Base-by-base conservation (phyloP, 2,888 invertebrate genomes). In the Dicroscelio sp. region DNA sequence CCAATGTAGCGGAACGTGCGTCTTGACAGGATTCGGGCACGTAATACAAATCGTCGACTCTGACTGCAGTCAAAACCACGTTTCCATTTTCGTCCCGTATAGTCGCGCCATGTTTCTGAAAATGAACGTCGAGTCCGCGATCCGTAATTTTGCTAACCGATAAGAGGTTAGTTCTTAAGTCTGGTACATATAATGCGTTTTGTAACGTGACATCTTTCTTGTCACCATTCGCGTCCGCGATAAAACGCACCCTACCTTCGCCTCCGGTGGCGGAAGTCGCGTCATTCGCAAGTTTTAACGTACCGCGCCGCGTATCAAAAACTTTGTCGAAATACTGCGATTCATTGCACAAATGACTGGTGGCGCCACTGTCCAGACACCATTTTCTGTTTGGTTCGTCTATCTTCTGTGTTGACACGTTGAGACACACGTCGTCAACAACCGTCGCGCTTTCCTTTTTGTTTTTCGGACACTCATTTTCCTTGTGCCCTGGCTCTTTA, bases 1-100 rank as follows among this genome's bases (percentile, higher is more conserved):
- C 43, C 20, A 60, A 38, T 30, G 38, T 31, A 23, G n/a, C 48
- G 17, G 31, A 33, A 6, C 79, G 52, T 8, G 84, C 63, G 8
- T 48, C 48, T 58, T 85, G 20, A 0, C 35, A 17, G 27, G 52
- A 60, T 35, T 86, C 79, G 38, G n/a, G 48, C 17, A 86, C 75
- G 17, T 20, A 86, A 25, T 86, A 86, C 27, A 90, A 38, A 14
- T 79, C 55, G 1, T 65, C 79, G 20, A 48, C 10, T 69, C 67
- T 27, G 3, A 38, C 1, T 10, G 78, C 86, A 12, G 30, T 17
- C 43, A 86, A 23, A 35, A 58, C 23, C 12, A 58, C 60, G 14
- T 79, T 38, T 71, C 69, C 79, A 1, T 3, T 20, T 25, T n/a
- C 6, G 38, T 67, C 63, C 1, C 2, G 33, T 12, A 65, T 17